These are phyloP conservation scores for Idaea straminata DNA, from an alignment of 2,888 invertebrate genomes.

Conservation along the genomic window DNA sequence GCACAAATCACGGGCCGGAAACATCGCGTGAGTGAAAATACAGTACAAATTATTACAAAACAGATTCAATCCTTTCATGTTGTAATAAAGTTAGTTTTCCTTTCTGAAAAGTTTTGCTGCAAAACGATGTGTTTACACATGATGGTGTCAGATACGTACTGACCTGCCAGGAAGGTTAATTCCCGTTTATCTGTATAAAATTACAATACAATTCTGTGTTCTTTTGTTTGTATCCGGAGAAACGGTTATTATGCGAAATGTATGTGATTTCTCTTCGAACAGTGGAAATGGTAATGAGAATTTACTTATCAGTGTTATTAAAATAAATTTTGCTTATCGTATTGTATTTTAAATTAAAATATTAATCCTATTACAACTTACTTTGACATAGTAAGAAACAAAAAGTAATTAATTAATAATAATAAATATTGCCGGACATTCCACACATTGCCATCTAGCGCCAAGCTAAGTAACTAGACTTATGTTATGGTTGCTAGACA, in stretches of 20 bases:
- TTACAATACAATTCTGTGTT: constrained; percentile 5
- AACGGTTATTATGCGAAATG: background rate
- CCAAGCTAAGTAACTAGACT: no score
- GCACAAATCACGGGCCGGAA: constrained; percentile 55
- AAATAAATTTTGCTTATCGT: background rate
- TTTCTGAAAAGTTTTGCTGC: constrained; percentile 38
- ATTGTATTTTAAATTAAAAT: background rate
- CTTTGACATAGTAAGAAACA: no score
- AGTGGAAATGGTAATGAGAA: background rate
- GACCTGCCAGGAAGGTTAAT: constrained; percentile 31
- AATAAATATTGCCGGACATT: no score
- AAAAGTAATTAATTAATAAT: no score
- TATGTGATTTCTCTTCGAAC: background rate
- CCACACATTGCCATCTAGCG: no score
- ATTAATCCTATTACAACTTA: background rate
- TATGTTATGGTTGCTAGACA: no score
- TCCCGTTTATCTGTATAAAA: constrained; percentile 19
- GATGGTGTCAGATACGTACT: constrained; percentile 41
- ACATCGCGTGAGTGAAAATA: constrained; percentile 51
- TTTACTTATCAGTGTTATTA: background rate
- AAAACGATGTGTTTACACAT: constrained; percentile 47
- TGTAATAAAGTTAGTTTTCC: constrained; percentile 24
- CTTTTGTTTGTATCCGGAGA: background rate
- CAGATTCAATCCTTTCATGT: constrained; percentile 31
- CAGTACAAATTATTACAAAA: constrained; percentile 33